These are phyloP conservation scores for Vultur gryphus DNA, from an alignment of 2,797 vertebrate species.

Conservation along the genomic window DNA sequence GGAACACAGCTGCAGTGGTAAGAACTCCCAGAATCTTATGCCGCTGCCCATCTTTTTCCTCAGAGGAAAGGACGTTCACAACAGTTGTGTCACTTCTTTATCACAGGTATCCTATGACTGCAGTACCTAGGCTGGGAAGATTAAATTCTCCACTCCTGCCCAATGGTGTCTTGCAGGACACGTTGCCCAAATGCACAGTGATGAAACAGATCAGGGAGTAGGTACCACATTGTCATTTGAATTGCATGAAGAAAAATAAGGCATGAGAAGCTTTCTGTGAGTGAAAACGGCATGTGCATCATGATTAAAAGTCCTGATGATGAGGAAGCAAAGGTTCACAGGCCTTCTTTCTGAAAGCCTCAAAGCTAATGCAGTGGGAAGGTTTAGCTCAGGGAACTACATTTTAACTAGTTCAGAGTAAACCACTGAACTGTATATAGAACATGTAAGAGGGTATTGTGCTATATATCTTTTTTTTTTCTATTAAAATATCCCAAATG, in stretches of 20 bases:
- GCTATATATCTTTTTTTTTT: neutral
- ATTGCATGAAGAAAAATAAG: neutral
- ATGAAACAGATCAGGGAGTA: neutral
- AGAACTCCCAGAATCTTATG: neutral
- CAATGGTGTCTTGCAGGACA: neutral
- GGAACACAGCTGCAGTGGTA: neutral
- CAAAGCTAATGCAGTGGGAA: neutral
- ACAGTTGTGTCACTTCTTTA: neutral
- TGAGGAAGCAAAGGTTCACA: neutral
- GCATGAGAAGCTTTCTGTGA: rapidly evolving
- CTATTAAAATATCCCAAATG: neutral
- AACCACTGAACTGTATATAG: neutral
- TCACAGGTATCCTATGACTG: neutral
- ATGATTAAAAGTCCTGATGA: neutral
- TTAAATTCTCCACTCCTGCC: neutral
- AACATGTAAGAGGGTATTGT: neutral
- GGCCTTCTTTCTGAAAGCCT: neutral
- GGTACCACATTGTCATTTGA: neutral
- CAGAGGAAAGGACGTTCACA: neutral
- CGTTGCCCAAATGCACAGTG: rapidly evolving
- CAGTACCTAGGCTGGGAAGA: neutral
- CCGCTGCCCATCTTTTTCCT: neutral
- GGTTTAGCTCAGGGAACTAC: neutral
- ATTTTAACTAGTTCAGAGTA: neutral
- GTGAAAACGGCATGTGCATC: neutral